Base-by-base conservation (phyloP, 2,888 invertebrate species). In the Elegia similella region DNA sequence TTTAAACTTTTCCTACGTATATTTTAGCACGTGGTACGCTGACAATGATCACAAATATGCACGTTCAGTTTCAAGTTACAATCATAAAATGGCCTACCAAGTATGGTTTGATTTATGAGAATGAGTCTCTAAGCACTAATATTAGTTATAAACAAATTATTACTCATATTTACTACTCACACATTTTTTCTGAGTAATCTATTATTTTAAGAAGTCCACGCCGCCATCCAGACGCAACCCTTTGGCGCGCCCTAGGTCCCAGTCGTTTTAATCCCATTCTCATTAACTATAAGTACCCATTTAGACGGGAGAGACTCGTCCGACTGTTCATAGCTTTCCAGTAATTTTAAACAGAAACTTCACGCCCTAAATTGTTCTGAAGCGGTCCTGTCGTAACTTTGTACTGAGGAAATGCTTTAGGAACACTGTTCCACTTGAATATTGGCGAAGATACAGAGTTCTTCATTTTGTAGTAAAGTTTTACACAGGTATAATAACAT, bases 201-300 rank as follows among this genome's bases (percentile, higher is more conserved):
- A 38, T 38, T 44, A 10, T 17, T 46, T 10, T 23, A 3, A 12
- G 6, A 17, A 46, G 46, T 23, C 46, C n/a, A 38, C 12, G 12
- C 6, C 6, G 6, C 5, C 12, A 8, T 16, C 46, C 2, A 23
- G n/a, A 46, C 23, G 30, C 12, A 50, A 50, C 50, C 50, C 38
- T 38, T 38, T 34, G 5, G 16, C 34, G 12, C 7, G 16, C 12
- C 50, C 34, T 34, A n/a, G 46, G 17, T 46, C 46, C 16, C 6
- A 34, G 16, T n/a, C 16, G 34, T 34, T 34, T 34, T 50, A 50
- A 54, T 29, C 12, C 30, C 32, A 34, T 44, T 17, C 44, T 17
- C 54, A 55, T 55, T 55, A 46, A 44, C 43, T 44, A 34, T 44
- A 34, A 55, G 32, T 34, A 15, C 42, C 42, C 43, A 43, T 53